phyloP scores from a whole-genome alignment of 2,113 vertebrate genomes.

The Leuciscus idus region DNA sequence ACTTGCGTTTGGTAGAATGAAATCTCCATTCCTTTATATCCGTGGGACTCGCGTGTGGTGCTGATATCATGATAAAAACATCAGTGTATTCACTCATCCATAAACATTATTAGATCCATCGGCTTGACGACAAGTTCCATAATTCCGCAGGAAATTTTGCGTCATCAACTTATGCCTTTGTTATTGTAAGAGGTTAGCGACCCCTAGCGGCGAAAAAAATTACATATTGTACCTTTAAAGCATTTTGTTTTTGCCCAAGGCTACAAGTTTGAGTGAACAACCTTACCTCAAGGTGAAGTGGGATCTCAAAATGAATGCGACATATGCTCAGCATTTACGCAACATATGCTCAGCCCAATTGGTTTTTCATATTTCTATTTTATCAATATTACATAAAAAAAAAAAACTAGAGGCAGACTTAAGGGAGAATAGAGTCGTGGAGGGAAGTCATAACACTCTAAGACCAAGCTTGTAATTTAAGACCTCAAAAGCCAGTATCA shows the following conservation, averaged over 20 bases:
- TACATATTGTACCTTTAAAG: no score
- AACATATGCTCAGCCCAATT: conserved; percentile 17
- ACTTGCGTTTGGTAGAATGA: no score
- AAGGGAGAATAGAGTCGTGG: not conserved
- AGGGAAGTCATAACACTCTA: not conserved
- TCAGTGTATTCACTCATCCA: no score
- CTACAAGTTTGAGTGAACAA: not conserved
- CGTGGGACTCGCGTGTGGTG: no score
- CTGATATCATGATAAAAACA: no score
- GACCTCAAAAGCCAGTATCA: not conserved
- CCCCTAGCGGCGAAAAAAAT: no score
- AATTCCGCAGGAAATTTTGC: no score
- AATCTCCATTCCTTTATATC: no score
- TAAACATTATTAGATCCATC: no score
- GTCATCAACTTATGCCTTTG: no score
- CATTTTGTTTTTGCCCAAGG: not conserved
- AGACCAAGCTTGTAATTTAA: not conserved
- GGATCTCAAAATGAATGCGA: conserved; percentile 36
- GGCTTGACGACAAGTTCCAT: no score
- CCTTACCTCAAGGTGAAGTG: conserved; percentile 43
- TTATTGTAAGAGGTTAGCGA: no score
- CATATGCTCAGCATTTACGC: conserved; percentile 34
- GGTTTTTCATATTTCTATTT: conserved; percentile 20
- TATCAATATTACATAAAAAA: conserved; percentile 1
- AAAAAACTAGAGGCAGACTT: conserved; percentile 1